A percentile compares a stretch with the other conserved stretches of the same genome.
Conservation (phyloP, 2,113 vertebrate genomes). For the Python bivittatus region DNA sequence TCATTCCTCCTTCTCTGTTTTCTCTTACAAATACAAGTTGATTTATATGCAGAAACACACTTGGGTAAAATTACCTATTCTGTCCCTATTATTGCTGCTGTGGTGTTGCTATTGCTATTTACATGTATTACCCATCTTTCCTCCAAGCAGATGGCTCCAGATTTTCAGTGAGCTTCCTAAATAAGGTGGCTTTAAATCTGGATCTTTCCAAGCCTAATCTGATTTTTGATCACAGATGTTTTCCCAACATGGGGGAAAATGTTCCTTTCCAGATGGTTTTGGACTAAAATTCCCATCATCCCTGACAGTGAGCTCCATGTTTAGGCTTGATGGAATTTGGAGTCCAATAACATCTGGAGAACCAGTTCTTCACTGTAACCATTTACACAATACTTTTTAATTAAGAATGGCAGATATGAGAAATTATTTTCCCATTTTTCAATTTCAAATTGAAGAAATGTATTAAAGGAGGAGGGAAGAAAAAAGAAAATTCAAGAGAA, state of each 20-base stretch:
- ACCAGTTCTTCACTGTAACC: background rate
- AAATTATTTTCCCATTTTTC: background rate
- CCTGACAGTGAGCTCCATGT: background rate
- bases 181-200: background rate
- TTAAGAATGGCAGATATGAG: background rate
- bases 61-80: background rate
- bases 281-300: background rate
- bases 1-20: background rate
- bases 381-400: background rate
- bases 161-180: background rate
- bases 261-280: background rate
- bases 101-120: background rate
- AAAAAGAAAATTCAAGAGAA: background rate
- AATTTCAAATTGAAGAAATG: background rate
- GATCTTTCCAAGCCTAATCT: background rate
- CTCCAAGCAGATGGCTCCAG: background rate
- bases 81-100: background rate
- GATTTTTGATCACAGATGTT: background rate
- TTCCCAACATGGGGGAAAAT: background rate
- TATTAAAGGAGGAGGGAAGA: background rate
- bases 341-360: background rate
- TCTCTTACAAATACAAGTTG: background rate
- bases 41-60: no score
- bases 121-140: background rate
- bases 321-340: background rate